Base-by-base conservation (phyloP, 2,797 vertebrate species). In the Pseudochirops cupreus region DNA sequence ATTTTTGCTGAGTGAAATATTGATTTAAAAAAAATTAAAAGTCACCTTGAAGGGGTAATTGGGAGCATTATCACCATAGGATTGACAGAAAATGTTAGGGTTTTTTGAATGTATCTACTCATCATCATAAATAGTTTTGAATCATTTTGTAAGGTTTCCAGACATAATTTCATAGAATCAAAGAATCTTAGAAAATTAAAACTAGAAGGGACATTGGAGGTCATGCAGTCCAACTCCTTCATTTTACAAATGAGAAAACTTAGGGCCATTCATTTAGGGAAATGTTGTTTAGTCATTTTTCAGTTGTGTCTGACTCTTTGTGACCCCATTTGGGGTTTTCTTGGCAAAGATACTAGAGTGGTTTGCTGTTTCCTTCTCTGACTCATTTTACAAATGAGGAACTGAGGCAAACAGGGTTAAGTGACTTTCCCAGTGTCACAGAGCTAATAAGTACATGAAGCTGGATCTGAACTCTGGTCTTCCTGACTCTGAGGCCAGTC, bases 1-100 rank as follows among this genome's bases (percentile, higher is more conserved):
- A 95, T 95, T 97, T 97, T 97, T 50, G 62, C 89, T 92, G 28
- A 89, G 55, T 93, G 46, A 97, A 96, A 95, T 96, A 97, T 87
- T 96, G 92, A 97, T 82, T 94, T 97, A 95, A 93, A 10, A 82
- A 96, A 94, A 95, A 89, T 74, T 92, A 93, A 62, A 96, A 96
- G 90, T 97, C 92, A 95, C 95, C 96, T 96, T 97, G 93, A 95
- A 96, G 95, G 93, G 90, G 56, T 93, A 53, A 94, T 95, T 50
- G 55, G 29, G 93, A 95, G 62, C 90, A 91, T 74, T 93, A 62
- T 92, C 59, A 91, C 39, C 50, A 59, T 1, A 93, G 1, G 93
- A 29, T 56, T 97, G 7, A 94, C 93, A 55, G 56, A 94, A 67
- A 96, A 95, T 33, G 9, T 87, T 87, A 67, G 93, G 91, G 93